These are phyloP conservation scores for Phocoena phocoena DNA, from an alignment of 2,113 vertebrate genomes.

Conservation along the genomic window DNA sequence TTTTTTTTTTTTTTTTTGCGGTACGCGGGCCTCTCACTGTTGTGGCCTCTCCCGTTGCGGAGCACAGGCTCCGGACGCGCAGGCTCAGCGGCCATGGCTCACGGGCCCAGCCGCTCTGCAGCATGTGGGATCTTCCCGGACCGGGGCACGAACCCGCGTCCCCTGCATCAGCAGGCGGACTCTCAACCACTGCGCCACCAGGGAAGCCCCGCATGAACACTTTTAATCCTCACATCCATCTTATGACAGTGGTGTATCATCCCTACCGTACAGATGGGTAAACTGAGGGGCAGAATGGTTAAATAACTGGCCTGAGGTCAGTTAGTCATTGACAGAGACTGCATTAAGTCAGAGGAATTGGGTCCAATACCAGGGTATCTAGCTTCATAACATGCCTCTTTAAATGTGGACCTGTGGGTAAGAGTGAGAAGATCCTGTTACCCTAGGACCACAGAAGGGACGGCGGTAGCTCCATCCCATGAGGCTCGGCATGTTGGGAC, in stretches of 20 bases:
- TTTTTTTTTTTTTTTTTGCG: no score
- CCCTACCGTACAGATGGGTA: not conserved
- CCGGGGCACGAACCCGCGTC: no score
- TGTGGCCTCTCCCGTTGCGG: no score
- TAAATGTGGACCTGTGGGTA: no score
- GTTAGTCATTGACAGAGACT: not conserved
- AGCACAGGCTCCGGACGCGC: no score
- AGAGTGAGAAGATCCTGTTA: no score
- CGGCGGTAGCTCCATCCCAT: not conserved
- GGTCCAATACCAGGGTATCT: not conserved
- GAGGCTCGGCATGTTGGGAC: rapidly evolving
- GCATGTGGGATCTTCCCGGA: no score
- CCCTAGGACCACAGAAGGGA: rapidly evolving
- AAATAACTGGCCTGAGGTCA: not conserved
- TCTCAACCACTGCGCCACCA: no score
- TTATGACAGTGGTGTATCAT: not conserved
- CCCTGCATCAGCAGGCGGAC: no score
- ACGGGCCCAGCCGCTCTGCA: no score
- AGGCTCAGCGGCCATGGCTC: no score
- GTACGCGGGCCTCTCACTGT: no score
- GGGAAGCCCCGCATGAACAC: not conserved
- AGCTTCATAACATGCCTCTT: not conserved
- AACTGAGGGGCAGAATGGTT: not conserved
- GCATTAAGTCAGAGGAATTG: not conserved
- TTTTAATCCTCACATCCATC: not conserved